Evolutionary conservation across 2,113 vertebrate genomes (phyloP).

Genomic region (Turdus rufiventris): DNA sequence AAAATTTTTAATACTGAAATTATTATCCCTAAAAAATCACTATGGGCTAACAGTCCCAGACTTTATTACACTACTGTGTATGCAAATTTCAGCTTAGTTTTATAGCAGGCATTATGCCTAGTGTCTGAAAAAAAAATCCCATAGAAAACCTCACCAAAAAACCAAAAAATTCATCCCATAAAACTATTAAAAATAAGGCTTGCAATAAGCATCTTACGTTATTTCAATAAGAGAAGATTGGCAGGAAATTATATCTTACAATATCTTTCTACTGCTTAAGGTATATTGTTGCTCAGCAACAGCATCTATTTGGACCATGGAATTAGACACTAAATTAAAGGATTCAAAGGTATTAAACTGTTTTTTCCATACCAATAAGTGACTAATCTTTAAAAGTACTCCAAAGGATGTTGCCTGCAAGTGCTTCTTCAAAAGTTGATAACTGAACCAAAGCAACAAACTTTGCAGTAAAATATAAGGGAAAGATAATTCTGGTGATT

Average conservation of each 20-base stretch:
- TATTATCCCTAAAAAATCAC: conserved; percentile 16
- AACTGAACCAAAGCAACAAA: background rate
- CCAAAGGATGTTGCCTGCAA: background rate
- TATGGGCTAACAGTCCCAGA: background rate
- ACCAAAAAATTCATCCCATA: fast-evolving
- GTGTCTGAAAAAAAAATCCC: background rate
- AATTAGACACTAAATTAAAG: background rate
- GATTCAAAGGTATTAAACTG: conserved; percentile 4
- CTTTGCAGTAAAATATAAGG: background rate
- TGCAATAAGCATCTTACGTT: background rate
- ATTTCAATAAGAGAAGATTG: conserved; percentile 25
- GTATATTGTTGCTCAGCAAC: conserved; percentile 29
- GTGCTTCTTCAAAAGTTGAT: background rate
- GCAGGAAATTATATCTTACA: background rate
- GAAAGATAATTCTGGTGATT: background rate
- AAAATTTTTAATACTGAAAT: conserved; percentile 45
- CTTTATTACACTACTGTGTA: background rate
- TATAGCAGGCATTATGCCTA: background rate
- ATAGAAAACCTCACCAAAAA: background rate
- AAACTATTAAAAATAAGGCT: conserved; percentile 5
- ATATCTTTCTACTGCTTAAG: background rate
- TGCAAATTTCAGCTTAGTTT: conserved; percentile 27
- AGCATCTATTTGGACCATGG: background rate
- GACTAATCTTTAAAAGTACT: background rate
- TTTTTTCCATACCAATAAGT: background rate